Evolutionary conservation across 2,797 vertebrate species (phyloP), one percentile per base, ranked within the genome.

Genomic region (Alcedo quadribrachys): DNA sequence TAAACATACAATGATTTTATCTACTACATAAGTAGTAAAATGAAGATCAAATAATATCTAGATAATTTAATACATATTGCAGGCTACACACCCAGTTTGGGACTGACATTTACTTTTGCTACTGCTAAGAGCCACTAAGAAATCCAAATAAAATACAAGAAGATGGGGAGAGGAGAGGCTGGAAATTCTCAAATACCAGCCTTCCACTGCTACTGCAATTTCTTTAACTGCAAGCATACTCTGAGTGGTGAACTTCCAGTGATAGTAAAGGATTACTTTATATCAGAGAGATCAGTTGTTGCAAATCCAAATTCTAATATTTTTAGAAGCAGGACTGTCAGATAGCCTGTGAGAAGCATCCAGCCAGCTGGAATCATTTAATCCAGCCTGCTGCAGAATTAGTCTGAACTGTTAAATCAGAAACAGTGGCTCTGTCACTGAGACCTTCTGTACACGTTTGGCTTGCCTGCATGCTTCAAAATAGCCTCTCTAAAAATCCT

Each of bases 301-400:
- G 65, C 67, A 94, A 88, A 94, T 92, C 78, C 83, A 94, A 17
- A 81, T 30, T 43, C 33, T 33, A 68, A 6, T 88, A 84, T 91
- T 90, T 94, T 92, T 91, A 76, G 92, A 62, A 78, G 62, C 46
- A 84, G 55, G 58, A 43, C 77, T 91, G 90, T 88, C 70, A 81
- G 63, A 80, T 1, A 90, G 83, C 80, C 51, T 86, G 27, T 81
- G 40, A 93, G 63, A 83, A 73, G 43, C 87, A 85, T 28, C 37
- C 1, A 4, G 50, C 69, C 91, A 85, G 21, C 61, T 84, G 74
- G 61, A 65, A 82, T 67, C 12, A 79, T 83, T 78, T 93, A 87
- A 91, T 94, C 87, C 73, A 92, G 45, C 46, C 84, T 78, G 53
- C 54, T 85, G 76, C 76, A 95, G 79, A 90, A 65, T 78, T 50